A percentile compares a stretch with the other conserved stretches of the same genome.
phyloP scores from a whole-genome alignment of 1,140 invertebrate species.

The Aradophagus sp. region DNA sequence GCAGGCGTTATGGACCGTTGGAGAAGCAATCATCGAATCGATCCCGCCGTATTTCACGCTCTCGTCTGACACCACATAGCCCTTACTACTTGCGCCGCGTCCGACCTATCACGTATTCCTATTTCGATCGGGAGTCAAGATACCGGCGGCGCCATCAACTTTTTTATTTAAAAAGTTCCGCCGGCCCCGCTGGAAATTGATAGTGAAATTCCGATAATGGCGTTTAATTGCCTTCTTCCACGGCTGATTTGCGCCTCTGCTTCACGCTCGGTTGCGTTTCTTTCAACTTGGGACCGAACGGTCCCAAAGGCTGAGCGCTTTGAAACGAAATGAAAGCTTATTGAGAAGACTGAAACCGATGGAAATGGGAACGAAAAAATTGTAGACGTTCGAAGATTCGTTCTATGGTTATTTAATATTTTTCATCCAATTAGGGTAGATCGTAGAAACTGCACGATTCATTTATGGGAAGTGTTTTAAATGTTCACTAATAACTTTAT shows the following conservation, averaged over 20 bases:
- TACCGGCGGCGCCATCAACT: slow-evolving; percentile 31
- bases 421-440: no score
- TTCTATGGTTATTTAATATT: not conserved
- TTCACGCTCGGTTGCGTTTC: no score
- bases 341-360: no score
- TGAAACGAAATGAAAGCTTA: no score
- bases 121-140: slow-evolving; percentile 36
- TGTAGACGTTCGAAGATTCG: not conserved
- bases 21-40: slow-evolving; percentile 55
- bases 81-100: slow-evolving; percentile 44
- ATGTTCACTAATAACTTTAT: no score
- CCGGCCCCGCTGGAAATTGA: slow-evolving; percentile 17
- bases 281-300: no score
- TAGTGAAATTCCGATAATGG: slow-evolving; percentile 15
- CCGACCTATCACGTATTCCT: slow-evolving; percentile 50
- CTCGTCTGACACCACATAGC: slow-evolving; percentile 51
- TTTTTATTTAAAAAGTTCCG: slow-evolving; percentile 38
- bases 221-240: slow-evolving; percentile 18
- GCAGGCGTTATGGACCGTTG: slow-evolving; percentile 47
- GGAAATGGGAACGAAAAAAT: no score
- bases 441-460: no score
- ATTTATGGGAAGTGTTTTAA: no score
- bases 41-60: slow-evolving; percentile 51
- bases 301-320: no score
- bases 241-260: no score